Conservation (phyloP, 2,888 invertebrate genomes). For the Heterodera filipjevi region DNA sequence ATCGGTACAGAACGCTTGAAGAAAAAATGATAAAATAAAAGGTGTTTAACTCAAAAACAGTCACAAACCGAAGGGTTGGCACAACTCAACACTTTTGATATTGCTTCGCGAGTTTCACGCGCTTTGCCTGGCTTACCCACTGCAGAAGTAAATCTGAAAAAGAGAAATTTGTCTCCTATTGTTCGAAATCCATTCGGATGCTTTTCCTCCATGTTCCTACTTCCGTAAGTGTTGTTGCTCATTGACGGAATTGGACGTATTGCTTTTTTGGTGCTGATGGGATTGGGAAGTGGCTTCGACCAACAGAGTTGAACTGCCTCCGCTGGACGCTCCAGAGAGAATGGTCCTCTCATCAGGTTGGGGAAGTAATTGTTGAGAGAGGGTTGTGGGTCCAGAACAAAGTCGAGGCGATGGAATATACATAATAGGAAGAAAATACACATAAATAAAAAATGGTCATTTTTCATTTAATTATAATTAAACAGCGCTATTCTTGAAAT, state of each 20-base stretch:
- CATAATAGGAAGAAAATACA: neutral
- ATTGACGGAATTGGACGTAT: conserved; percentile 4
- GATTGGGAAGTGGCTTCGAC: conserved; percentile 8
- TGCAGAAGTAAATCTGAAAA: conserved; percentile 58
- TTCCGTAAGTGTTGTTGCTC: conserved; percentile 21
- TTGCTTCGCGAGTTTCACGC: conserved; percentile 60
- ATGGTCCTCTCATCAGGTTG: neutral
- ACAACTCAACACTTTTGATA: conserved; percentile 52
- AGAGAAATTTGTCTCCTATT: neutral
- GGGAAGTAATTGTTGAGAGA: neutral
- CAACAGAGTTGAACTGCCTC: conserved; percentile 26
- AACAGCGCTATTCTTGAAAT: neutral
- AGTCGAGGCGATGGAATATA: conserved; percentile 23
- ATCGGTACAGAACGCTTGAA: conserved; percentile 56
- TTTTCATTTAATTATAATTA: neutral
- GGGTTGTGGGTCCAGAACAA: neutral
- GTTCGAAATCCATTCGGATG: neutral
- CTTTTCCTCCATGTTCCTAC: neutral
- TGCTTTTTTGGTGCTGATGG: neutral
- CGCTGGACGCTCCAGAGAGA: neutral
- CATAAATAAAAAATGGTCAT: neutral
- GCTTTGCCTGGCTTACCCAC: conserved; percentile 62
- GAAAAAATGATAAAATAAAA: conserved; percentile 31
- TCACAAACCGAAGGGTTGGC: conserved; percentile 51
- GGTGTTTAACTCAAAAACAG: conserved; percentile 14